Evolutionary conservation across 2,113 vertebrate species (phyloP).

Genomic region (Rhea americana): DNA sequence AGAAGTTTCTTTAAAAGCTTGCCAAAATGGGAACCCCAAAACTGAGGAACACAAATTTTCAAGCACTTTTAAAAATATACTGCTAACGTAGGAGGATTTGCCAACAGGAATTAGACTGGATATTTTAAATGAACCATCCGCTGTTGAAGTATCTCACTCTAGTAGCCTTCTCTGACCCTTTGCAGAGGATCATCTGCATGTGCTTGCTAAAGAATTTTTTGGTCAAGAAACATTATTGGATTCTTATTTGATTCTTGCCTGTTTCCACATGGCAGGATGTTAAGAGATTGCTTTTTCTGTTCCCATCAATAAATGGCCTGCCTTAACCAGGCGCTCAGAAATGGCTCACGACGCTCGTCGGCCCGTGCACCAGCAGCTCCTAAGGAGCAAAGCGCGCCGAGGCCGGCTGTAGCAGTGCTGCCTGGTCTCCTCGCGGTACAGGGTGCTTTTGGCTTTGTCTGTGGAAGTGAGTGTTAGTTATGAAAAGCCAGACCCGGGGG

Average conservation of each 20-base stretch:
- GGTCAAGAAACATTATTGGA: background rate
- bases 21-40: background rate
- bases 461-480: background rate
- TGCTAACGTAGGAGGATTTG: background rate
- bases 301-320: slow-evolving; percentile 32
- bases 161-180: background rate
- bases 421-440: slow-evolving; percentile 16
- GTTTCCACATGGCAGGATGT: background rate
- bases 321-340: slow-evolving; percentile 33
- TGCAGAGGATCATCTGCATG: background rate
- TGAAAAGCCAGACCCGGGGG: background rate
- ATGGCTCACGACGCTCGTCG: slow-evolving; percentile 36
- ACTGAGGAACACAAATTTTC: background rate
- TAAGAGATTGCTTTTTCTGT: slow-evolving; percentile 40
- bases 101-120: background rate
- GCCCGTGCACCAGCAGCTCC: background rate
- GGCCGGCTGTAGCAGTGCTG: background rate
- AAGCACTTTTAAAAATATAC: background rate
- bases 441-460: background rate
- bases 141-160: background rate
- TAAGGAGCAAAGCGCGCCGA: slow-evolving; percentile 2
- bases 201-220: background rate
- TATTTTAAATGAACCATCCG: background rate
- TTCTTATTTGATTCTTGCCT: background rate
- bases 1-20: background rate